Evolutionary conservation across 2,797 vertebrate genomes (phyloP).

Genomic region (Syngnathus acus): DNA sequence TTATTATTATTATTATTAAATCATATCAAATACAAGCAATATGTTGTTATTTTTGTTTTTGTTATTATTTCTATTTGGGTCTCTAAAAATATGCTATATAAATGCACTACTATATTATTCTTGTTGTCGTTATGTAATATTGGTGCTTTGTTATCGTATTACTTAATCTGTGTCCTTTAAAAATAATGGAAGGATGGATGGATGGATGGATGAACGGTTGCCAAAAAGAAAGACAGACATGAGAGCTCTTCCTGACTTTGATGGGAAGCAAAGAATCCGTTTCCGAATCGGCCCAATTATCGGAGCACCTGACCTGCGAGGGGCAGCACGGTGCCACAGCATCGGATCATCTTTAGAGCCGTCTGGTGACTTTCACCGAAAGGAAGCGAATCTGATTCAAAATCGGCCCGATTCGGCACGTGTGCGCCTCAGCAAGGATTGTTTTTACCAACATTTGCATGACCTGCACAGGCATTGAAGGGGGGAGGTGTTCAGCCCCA

Average conservation of each 20-base stretch:
- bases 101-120: too few relatives aligned
- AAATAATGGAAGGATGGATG: too few relatives aligned
- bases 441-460: conserved; percentile 50
- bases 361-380: background rate
- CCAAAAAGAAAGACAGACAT: too few relatives aligned
- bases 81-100: too few relatives aligned
- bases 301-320: background rate
- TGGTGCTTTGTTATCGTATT: too few relatives aligned
- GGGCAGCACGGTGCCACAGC: background rate
- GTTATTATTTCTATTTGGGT: too few relatives aligned
- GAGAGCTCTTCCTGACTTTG: background rate
- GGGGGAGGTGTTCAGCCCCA: conserved; percentile 54
- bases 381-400: background rate
- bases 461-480: conserved; percentile 24
- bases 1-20: too few relatives aligned
- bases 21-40: too few relatives aligned
- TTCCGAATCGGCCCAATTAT: background rate
- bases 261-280: background rate
- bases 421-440: conserved; percentile 13
- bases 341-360: background rate
- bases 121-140: too few relatives aligned
- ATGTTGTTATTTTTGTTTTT: too few relatives aligned
- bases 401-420: background rate
- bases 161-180: too few relatives aligned
- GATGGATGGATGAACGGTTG: too few relatives aligned